phyloP scores from a whole-genome alignment of 2,888 invertebrate species.

The Oligia fasciuncula region DNA sequence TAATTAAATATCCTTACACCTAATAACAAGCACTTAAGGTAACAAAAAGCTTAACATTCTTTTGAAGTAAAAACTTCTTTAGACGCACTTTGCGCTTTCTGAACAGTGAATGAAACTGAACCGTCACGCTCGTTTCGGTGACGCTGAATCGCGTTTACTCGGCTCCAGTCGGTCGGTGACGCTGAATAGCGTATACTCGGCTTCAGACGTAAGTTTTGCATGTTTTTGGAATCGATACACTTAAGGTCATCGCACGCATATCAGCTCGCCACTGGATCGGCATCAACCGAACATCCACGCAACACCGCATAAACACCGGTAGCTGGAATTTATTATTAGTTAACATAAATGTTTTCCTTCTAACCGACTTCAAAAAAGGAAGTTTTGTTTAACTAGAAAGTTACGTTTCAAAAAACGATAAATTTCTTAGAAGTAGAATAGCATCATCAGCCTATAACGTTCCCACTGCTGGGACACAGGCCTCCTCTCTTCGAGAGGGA shows the following conservation, averaged over 20 bases:
- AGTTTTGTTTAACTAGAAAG: too few species aligned
- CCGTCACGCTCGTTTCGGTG: too few species aligned
- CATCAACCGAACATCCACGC: neutral
- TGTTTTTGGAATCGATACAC: neutral
- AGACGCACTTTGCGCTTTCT: neutral
- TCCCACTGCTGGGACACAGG: too few species aligned
- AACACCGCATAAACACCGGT: too few species aligned
- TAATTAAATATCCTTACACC: constrained; percentile 44
- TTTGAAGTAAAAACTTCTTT: neutral
- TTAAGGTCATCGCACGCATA: neutral
- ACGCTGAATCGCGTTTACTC: too few species aligned
- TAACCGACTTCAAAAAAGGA: neutral
- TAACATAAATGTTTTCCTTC: neutral
- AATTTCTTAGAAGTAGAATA: neutral
- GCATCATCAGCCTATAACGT: too few species aligned
- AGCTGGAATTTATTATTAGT: neutral
- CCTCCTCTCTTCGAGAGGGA: too few species aligned
- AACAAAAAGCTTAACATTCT: neutral
- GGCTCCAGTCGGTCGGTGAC: neutral
- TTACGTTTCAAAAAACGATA: neutral
- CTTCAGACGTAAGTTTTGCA: neutral
- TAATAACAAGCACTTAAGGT: constrained; percentile 52
- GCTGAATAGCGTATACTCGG: neutral
- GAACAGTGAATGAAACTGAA: too few species aligned
- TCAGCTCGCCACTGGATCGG: neutral